A percentile compares a stretch with the other conserved stretches of the same genome.
Evolutionary conservation across 1,140 invertebrate genomes (phyloP).

Genomic region (Pygmarrhopalites habei): DNA sequence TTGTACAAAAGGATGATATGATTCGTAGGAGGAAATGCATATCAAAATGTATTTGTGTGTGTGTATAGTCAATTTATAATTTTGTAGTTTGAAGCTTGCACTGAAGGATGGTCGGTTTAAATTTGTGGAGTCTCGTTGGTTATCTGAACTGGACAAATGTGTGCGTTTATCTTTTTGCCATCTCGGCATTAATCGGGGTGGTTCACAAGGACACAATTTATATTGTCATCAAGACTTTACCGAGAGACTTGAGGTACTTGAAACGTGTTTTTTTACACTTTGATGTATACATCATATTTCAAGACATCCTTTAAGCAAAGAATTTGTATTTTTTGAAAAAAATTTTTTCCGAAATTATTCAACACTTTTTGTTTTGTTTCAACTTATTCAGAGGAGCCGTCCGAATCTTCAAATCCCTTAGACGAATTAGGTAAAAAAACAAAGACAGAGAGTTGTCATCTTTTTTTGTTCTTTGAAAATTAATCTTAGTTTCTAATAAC

Average conservation of each 20-base stretch:
- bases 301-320: not conserved
- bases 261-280: not conserved
- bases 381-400: slow-evolving; percentile 1
- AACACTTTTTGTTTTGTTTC: not conserved
- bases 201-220: not conserved
- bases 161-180: not conserved
- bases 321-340: not conserved
- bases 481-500: too few relatives aligned
- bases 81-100: too few relatives aligned
- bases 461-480: too few relatives aligned
- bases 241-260: not conserved
- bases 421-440: too few relatives aligned
- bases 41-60: too few relatives aligned
- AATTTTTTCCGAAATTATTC: not conserved
- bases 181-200: not conserved
- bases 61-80: too few relatives aligned
- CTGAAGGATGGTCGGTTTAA: not conserved
- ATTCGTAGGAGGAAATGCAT: too few relatives aligned
- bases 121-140: not conserved
- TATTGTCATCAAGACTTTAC: slow-evolving; percentile 9
- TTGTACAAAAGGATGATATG: too few relatives aligned
- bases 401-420: not conserved
- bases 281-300: not conserved
- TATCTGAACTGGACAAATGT: not conserved
- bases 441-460: too few relatives aligned